Evolutionary conservation across 2,797 vertebrate genomes (phyloP).

Genomic region (Nannoperca obscura): DNA sequence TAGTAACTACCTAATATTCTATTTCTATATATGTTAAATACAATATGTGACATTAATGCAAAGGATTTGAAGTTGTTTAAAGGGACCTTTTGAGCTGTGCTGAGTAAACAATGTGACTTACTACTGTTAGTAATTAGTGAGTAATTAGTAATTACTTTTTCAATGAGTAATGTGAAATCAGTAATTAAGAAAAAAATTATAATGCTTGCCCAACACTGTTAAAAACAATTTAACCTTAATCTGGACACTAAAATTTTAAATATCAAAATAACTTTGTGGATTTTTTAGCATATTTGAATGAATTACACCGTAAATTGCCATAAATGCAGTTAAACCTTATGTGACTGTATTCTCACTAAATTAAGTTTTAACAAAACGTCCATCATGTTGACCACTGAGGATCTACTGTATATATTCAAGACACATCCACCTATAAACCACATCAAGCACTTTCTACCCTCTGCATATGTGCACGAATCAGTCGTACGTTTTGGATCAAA

Average conservation of each 20-base stretch:
- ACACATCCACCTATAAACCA: slow-evolving; percentile 3
- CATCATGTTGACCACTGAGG: background rate
- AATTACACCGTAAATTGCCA: background rate
- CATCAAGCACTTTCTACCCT: background rate
- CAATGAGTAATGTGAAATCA: background rate
- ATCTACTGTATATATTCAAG: slow-evolving; percentile 8
- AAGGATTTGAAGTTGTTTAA: no score
- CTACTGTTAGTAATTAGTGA: background rate
- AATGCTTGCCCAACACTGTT: background rate
- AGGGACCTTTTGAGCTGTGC: background rate
- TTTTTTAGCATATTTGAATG: background rate
- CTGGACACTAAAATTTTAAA: background rate
- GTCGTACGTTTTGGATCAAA: slow-evolving; percentile 73
- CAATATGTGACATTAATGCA: background rate
- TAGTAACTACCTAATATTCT: background rate
- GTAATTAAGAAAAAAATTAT: background rate
- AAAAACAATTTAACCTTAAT: background rate
- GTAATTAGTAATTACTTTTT: background rate
- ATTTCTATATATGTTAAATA: background rate
- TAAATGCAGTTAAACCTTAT: background rate
- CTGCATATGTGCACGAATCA: slow-evolving; percentile 45
- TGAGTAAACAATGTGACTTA: background rate
- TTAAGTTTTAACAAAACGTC: background rate
- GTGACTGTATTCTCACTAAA: slow-evolving; percentile 3
- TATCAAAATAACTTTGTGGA: background rate